These are phyloP conservation scores for Oreotrochilus melanogaster DNA, from an alignment of 2,113 vertebrate species.

Conservation along the genomic window DNA sequence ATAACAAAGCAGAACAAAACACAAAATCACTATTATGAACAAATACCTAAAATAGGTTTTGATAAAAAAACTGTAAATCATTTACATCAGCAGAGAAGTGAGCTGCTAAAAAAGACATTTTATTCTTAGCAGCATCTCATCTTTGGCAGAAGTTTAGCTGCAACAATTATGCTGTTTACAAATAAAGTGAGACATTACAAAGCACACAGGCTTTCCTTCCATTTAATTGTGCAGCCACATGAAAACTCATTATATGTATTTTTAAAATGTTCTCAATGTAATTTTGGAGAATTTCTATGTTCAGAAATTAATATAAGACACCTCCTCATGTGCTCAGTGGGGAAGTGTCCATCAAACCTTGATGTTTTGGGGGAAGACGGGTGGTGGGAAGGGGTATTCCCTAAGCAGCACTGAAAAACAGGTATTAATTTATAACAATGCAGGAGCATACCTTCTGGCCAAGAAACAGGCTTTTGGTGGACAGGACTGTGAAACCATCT, in stretches of 20 bases:
- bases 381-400: neutral
- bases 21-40: slow-evolving; percentile 19
- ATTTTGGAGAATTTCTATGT: neutral
- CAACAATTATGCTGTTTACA: slow-evolving; percentile 39
- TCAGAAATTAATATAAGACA: neutral
- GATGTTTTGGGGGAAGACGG: neutral
- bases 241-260: neutral
- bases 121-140: slow-evolving; percentile 56
- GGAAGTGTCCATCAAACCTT: neutral
- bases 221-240: neutral
- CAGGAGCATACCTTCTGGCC: slow-evolving; percentile 93
- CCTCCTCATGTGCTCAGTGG: neutral
- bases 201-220: slow-evolving; percentile 40
- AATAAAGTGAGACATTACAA: slow-evolving; percentile 8
- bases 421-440: neutral
- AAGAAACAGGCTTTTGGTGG: slow-evolving; percentile 97
- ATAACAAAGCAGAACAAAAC: slow-evolving; percentile 31
- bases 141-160: slow-evolving; percentile 45
- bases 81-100: slow-evolving; percentile 71
- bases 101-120: slow-evolving; percentile 65
- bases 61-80: slow-evolving; percentile 70
- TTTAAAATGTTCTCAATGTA: neutral
- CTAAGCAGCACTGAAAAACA: slow-evolving; percentile 1
- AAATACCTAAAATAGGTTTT: slow-evolving; percentile 52
- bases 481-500: slow-evolving; percentile 95